Evolutionary conservation across 2,888 invertebrate genomes (phyloP).

Genomic region (Argyra leucocephala): DNA sequence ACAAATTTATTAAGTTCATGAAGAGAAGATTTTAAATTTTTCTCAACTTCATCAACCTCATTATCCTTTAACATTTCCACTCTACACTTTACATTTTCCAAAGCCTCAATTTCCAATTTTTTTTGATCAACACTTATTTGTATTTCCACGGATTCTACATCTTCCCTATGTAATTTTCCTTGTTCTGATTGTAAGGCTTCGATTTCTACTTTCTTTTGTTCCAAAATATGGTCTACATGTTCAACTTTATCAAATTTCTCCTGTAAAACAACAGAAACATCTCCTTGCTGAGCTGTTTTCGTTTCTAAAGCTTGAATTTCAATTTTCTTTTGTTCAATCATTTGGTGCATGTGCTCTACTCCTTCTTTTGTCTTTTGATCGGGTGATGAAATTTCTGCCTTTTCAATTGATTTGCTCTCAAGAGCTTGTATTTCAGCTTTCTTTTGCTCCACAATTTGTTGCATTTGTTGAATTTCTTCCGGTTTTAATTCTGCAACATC

Average conservation of each 20-base stretch:
- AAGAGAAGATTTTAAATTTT: neutral
- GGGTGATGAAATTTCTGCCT: neutral
- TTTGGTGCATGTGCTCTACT: neutral
- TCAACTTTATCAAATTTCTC: neutral
- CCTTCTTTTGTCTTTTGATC: neutral
- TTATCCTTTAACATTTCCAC: too few species aligned
- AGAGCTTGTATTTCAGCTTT: neutral
- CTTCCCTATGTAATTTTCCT: too few species aligned
- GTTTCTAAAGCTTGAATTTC: neutral
- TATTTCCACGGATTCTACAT: neutral
- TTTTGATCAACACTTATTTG: neutral
- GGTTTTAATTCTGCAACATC: neutral
- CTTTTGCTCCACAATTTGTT: neutral
- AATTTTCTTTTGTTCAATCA: neutral
- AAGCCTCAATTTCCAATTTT: neutral
- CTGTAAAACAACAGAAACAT: neutral
- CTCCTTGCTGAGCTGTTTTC: neutral
- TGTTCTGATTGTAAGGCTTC: neutral
- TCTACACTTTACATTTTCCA: neutral
- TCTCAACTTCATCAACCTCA: too few species aligned
- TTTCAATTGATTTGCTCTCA: neutral
- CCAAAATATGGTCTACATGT: neutral
- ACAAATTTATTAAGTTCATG: neutral
- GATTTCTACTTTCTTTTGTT: neutral
- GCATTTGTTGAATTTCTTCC: neutral